A percentile compares a stretch with the other conserved stretches of the same genome.
Evolutionary conservation across 2,113 vertebrate genomes (phyloP).

Genomic region (Mellivora capensis): DNA sequence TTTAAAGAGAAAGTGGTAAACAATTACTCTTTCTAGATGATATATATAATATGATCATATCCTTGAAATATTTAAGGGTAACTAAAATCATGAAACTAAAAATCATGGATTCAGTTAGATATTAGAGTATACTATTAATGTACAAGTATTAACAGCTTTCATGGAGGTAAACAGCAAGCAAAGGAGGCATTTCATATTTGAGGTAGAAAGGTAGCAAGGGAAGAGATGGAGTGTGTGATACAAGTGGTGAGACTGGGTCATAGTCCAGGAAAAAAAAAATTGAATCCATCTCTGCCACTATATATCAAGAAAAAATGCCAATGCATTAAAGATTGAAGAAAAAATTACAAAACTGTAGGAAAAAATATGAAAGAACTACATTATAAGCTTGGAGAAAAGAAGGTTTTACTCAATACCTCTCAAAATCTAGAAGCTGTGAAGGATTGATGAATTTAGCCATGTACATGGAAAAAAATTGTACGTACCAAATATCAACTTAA

Average conservation of each 20-base stretch:
- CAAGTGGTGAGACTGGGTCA: background rate
- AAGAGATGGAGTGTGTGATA: rapidly evolving
- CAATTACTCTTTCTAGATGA: background rate
- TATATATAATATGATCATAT: background rate
- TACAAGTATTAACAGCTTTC: background rate
- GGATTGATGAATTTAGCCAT: background rate
- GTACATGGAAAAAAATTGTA: background rate
- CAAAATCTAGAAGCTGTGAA: background rate
- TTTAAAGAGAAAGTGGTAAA: background rate
- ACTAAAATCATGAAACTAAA: background rate
- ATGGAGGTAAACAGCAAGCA: background rate
- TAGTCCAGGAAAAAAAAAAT: background rate
- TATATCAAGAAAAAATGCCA: background rate
- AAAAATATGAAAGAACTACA: background rate
- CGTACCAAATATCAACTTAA: background rate
- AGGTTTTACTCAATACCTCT: background rate
- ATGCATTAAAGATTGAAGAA: background rate
- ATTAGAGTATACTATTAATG: background rate
- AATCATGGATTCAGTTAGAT: background rate
- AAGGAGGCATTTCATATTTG: background rate
- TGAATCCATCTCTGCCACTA: rapidly evolving
- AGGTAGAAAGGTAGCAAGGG: background rate
- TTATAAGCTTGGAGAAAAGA: background rate
- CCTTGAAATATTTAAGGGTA: background rate
- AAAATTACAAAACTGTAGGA: background rate